Conservation (phyloP, 2,888 invertebrate species). For the Cheilosia soror region DNA sequence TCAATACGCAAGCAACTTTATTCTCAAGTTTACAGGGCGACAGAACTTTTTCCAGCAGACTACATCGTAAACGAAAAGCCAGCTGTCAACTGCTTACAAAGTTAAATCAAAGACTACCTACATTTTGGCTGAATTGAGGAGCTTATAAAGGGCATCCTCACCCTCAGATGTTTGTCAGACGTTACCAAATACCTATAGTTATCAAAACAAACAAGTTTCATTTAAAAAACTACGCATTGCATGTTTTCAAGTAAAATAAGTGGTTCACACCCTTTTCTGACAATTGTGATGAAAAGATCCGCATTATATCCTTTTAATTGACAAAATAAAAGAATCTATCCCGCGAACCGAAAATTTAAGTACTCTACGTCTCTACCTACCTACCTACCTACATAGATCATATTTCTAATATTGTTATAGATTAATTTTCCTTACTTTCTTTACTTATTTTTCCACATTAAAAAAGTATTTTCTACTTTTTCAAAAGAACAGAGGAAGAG, state of each 20-base stretch:
- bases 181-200: too few relatives aligned
- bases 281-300: conserved; percentile 22
- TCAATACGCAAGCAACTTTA: too few relatives aligned
- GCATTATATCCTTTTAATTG: conserved; percentile 40
- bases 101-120: too few relatives aligned
- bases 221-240: neutral
- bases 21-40: too few relatives aligned
- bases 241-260: conserved; percentile 21
- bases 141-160: too few relatives aligned
- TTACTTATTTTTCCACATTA: conserved; percentile 2
- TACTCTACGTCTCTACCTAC: neutral
- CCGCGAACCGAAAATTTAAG: conserved; percentile 3
- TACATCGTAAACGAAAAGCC: too few relatives aligned
- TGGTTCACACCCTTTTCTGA: conserved; percentile 49
- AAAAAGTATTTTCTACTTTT: conserved; percentile 37
- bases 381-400: neutral
- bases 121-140: too few relatives aligned
- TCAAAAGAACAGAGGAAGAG: conserved; percentile 25
- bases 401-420: conserved; percentile 16
- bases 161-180: too few relatives aligned
- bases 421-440: neutral
- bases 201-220: neutral
- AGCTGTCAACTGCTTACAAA: too few relatives aligned
- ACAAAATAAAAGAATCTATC: conserved; percentile 26
- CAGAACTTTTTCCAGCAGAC: too few relatives aligned